A percentile compares a stretch with the other conserved stretches of the same genome.
Evolutionary conservation across 1,140 invertebrate genomes (phyloP).

Genomic region (Nomia melanderi): DNA sequence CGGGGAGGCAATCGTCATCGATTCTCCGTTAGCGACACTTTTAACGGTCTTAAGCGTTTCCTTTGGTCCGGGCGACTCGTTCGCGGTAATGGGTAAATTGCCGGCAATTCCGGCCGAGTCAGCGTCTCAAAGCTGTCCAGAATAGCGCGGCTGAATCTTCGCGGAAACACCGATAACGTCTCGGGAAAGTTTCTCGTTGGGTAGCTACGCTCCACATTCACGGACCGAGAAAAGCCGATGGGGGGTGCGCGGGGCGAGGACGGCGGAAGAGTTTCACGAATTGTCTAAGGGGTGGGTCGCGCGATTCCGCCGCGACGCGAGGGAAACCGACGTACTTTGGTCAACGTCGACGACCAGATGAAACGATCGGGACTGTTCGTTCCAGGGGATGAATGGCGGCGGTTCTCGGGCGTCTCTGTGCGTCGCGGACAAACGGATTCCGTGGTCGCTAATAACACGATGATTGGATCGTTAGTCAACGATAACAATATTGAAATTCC

Average conservation of each 20-base stretch:
- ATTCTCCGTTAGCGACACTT: slow-evolving; percentile 23
- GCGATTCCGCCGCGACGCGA: not conserved
- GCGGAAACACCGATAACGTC: slow-evolving; percentile 15
- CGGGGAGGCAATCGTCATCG: slow-evolving; percentile 20
- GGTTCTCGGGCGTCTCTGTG: no score
- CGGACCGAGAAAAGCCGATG: no score
- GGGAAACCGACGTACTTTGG: not conserved
- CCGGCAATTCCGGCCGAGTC: slow-evolving; percentile 22
- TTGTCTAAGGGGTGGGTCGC: not conserved
- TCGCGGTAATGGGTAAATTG: slow-evolving; percentile 7
- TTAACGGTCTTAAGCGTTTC: slow-evolving; percentile 9
- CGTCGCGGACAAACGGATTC: no score
- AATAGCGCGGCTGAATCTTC: slow-evolving; percentile 5
- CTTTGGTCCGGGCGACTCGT: not conserved
- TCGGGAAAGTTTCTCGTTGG: slow-evolving; percentile 18
- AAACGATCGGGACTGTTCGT: no score
- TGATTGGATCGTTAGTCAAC: no score
- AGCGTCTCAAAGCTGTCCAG: not conserved
- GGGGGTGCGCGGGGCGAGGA: not conserved
- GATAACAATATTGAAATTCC: no score
- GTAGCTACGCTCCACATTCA: not conserved
- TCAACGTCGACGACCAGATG: no score
- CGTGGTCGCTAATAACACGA: no score
- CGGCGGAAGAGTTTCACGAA: not conserved
- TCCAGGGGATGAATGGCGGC: no score